Evolutionary conservation across 2,113 vertebrate species (phyloP).

Genomic region (Zeus faber): DNA sequence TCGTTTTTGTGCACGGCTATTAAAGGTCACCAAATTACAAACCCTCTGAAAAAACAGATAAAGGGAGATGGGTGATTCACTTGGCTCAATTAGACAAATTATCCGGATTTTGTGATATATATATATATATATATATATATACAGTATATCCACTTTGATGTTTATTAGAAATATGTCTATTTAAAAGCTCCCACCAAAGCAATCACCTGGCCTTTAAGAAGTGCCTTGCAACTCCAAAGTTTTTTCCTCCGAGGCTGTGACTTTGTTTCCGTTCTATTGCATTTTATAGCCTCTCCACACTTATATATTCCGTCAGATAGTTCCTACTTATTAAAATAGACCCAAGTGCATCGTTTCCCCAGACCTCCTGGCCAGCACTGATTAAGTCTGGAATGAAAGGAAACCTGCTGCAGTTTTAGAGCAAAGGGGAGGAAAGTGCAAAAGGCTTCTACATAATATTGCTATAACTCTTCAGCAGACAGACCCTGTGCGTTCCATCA

Average conservation of each 20-base stretch:
- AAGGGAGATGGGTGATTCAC: too few relatives aligned
- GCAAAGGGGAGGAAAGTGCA: conserved; percentile 2
- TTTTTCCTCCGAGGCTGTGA: conserved; percentile 8
- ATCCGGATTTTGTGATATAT: too few relatives aligned
- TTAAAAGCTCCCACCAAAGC: too few relatives aligned
- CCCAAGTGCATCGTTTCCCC: conserved; percentile 23
- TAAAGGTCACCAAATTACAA: conserved; percentile 9
- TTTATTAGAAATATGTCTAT: too few relatives aligned
- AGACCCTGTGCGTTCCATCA: too few relatives aligned
- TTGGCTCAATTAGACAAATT: too few relatives aligned
- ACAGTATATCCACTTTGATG: too few relatives aligned
- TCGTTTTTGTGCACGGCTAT: conserved; percentile 15
- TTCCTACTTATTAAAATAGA: conserved; percentile 57
- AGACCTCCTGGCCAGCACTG: conserved; percentile 33
- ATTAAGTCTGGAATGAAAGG: conserved; percentile 50
- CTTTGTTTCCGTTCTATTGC: conserved; percentile 23
- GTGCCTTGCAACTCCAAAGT: not conserved
- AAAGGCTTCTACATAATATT: not conserved
- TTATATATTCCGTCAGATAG: conserved; percentile 34
- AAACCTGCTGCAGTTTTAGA: conserved; percentile 7
- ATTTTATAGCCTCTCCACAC: conserved; percentile 32
- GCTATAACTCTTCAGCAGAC: not conserved
- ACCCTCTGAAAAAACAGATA: not conserved
- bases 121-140: too few relatives aligned
- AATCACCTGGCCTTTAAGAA: too few relatives aligned